These are phyloP conservation scores for Allophyes oxyacanthae DNA, from an alignment of 2,888 invertebrate genomes.

Conservation along the genomic window DNA sequence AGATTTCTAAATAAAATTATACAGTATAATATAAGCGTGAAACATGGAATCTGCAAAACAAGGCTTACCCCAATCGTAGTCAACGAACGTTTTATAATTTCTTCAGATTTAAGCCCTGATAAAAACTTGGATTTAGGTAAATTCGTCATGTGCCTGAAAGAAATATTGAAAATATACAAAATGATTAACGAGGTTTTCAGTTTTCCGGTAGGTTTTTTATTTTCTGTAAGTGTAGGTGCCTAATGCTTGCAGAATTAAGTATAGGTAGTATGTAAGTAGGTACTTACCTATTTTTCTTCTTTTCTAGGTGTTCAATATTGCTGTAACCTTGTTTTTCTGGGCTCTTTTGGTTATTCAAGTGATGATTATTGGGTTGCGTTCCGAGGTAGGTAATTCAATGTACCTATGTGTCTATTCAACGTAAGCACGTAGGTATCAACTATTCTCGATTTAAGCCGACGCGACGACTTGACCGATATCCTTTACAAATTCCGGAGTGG, in stretches of 20 bases:
- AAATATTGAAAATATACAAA: constrained; percentile 57
- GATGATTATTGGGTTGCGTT: constrained; percentile 51
- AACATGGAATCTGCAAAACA: background rate
- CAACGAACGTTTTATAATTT: constrained; percentile 22
- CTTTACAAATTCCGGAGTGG: no score
- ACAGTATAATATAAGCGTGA: constrained; percentile 12
- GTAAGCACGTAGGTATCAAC: no score
- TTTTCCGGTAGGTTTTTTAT: constrained; percentile 56
- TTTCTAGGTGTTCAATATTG: constrained; percentile 61
- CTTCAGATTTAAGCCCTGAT: constrained; percentile 13
- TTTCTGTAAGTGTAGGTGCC: background rate
- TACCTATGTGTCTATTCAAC: no score
- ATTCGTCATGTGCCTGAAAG: constrained; percentile 52
- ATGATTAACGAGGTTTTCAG: constrained; percentile 53
- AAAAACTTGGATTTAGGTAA: constrained; percentile 24
- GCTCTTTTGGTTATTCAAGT: constrained; percentile 56
- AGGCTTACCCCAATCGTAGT: background rate
- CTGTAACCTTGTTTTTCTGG: constrained; percentile 58
- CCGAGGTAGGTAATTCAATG: constrained; percentile 48
- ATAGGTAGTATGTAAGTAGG: no score
- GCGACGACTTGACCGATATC: no score
- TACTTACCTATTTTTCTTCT: background rate
- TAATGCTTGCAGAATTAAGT: no score
- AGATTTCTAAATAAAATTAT: constrained; percentile 45
- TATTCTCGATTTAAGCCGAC: no score